Percentiles rank a stretch among this genome's conserved stretches.
Conservation (phyloP, 2,888 invertebrate species). For the Sesia apiformis region DNA sequence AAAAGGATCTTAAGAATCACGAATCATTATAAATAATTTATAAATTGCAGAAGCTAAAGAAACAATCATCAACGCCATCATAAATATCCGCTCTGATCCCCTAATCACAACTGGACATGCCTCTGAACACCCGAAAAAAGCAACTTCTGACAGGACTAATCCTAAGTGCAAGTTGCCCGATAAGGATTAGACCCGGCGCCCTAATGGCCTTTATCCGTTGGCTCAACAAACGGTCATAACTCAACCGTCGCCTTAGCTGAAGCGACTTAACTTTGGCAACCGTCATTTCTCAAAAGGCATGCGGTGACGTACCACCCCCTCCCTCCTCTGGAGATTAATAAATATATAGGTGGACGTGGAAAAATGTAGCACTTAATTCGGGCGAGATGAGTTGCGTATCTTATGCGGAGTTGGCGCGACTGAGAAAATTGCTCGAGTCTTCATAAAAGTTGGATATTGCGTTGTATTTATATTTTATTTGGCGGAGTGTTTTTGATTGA, state of each 20-base stretch:
- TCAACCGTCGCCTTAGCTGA: conserved; percentile 68
- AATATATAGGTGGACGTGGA: conserved; percentile 66
- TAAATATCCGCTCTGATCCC: conserved; percentile 30
- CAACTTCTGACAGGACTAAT: conserved; percentile 69
- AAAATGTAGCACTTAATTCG: conserved; percentile 69
- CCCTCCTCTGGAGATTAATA: conserved; percentile 56
- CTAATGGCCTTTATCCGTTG: conserved; percentile 71
- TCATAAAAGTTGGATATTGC: background rate
- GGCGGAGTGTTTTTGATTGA: no score
- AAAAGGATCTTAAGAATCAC: no score
- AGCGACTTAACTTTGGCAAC: conserved; percentile 73
- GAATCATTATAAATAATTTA: background rate
- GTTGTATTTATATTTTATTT: no score
- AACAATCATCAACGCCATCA: background rate
- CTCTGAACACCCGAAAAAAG: conserved; percentile 64
- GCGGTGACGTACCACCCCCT: conserved; percentile 54
- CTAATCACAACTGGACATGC: conserved; percentile 63
- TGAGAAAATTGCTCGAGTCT: conserved; percentile 8
- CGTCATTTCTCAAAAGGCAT: conserved; percentile 74
- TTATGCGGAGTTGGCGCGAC: conserved; percentile 29
- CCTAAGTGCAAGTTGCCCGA: conserved; percentile 73
- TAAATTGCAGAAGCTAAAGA: background rate
- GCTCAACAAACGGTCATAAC: conserved; percentile 71
- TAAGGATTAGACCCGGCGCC: conserved; percentile 65
- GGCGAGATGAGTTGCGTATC: conserved; percentile 58